Base-by-base conservation (phyloP, 2,113 vertebrate genomes). In the Heterotis niloticus region DNA sequence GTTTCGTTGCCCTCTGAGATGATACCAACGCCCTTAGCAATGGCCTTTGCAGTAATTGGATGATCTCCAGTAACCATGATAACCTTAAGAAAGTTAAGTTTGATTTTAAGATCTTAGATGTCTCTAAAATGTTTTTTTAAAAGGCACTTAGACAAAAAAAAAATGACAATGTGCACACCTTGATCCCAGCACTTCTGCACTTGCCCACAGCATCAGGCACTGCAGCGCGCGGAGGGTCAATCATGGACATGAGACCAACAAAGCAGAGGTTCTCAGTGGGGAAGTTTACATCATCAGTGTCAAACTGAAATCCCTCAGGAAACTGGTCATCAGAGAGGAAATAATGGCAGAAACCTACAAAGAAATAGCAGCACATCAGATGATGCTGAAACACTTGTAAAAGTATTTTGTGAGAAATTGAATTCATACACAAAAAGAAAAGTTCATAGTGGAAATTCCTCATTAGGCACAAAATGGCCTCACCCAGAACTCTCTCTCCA, bases 171-270 rank as follows among this genome's bases (percentile, higher is more conserved):
- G n/a, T n/a, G 68, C 76, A n/a, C 26, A 78, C 77, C 54, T 78
- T 92, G 82, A 92, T 92, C 74, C 91, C 91, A 0, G 91, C 91
- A 0, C 90, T 91, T 5, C 91, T 87, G 78, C 91, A 92, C 69
- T 92, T 92, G 59, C 91, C 91, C 72, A 92, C 91, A 0, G 91
- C 91, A 0, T 92, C 91, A 0, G 91, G 91, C 75, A 93, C 91
- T 0, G 90, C 91, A 0, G 91, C 91, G 5, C 91, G 86, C 77
- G 91, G 91, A 0, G 91, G 91, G 81, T 93, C 91, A 0, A 93
- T 93, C 91, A 93, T 93, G 69, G 91, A 93, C 91, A 93, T 93
- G 77, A 93, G 90, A 26, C 91, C 91, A 11, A 91, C 88, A 0
- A 93, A 93, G 82, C 91, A 92, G 24, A 93, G 86, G 80, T 90